Percentiles rank a stretch among this genome's conserved stretches.
phyloP scores from a whole-genome alignment of 1,140 invertebrate genomes.

The Cephus cinctus region DNA sequence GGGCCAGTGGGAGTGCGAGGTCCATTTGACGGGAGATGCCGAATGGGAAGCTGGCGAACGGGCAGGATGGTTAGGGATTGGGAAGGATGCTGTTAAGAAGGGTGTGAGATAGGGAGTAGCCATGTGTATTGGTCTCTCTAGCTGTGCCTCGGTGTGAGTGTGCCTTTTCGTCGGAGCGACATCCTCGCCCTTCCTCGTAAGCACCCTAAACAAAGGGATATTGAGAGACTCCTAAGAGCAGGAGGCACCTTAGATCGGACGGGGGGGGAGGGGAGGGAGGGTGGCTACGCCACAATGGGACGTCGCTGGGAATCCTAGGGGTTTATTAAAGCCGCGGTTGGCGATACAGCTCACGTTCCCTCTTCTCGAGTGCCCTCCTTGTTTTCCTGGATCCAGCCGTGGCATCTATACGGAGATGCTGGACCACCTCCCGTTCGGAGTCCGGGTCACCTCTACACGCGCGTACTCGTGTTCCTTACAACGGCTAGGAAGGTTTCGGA shows the following conservation, averaged over 20 bases:
- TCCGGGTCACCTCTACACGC: too few relatives aligned
- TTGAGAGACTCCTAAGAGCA: conserved; percentile 32
- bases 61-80: conserved; percentile 19
- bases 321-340: conserved; percentile 53
- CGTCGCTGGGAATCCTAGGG: conserved; percentile 45
- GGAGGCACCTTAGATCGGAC: background rate
- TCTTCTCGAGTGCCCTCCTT: conserved; percentile 29
- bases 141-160: too few relatives aligned
- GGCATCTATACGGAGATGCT: too few relatives aligned
- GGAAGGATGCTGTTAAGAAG: too few relatives aligned
- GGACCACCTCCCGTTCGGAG: too few relatives aligned
- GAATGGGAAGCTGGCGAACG: conserved; percentile 27
- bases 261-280: conserved; percentile 18
- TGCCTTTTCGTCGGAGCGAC: conserved; percentile 29
- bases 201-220: conserved; percentile 45
- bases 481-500: too few relatives aligned
- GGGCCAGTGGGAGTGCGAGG: too few relatives aligned
- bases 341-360: conserved; percentile 53
- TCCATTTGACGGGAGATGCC: background rate
- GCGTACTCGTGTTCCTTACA: too few relatives aligned
- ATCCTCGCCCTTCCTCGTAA: conserved; percentile 35
- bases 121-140: too few relatives aligned
- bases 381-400: too few relatives aligned
- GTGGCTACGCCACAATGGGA: conserved; percentile 44
- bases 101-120: too few relatives aligned